Evolutionary conservation across 1,140 invertebrate species (phyloP).

Genomic region (Leptinotarsa defecta): DNA sequence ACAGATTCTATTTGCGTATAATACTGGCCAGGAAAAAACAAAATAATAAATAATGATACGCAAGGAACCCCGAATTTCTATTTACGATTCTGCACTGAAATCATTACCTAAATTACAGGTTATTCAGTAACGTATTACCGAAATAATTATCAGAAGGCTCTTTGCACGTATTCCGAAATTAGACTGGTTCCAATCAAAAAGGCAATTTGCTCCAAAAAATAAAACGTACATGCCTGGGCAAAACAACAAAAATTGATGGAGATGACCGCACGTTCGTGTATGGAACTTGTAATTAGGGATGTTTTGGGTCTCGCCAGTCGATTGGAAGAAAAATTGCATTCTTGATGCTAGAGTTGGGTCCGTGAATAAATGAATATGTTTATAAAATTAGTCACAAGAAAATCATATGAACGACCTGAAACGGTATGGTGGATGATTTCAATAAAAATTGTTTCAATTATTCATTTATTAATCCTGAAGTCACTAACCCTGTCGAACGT

Average conservation of each 20-base stretch:
- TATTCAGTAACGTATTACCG: constrained; percentile 8
- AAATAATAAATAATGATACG: no score
- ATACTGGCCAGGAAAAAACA: no score
- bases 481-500: no score
- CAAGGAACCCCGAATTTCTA: no score
- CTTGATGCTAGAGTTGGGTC: neutral
- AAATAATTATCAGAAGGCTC: constrained; percentile 3
- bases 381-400: no score
- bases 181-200: constrained; percentile 8
- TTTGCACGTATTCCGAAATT: constrained; percentile 5
- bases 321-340: neutral
- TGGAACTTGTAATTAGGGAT: constrained; percentile 1
- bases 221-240: neutral
- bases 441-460: no score
- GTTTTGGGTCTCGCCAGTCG: neutral
- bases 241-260: neutral
- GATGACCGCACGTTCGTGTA: neutral
- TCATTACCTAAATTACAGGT: neutral
- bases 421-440: no score
- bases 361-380: neutral
- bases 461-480: no score
- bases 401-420: no score
- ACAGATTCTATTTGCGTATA: no score
- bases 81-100: neutral
- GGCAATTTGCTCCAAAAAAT: neutral